A percentile compares a stretch with the other conserved stretches of the same genome.
phyloP scores from a whole-genome alignment of 1,140 invertebrate species.

The Trichoplusia ni region DNA sequence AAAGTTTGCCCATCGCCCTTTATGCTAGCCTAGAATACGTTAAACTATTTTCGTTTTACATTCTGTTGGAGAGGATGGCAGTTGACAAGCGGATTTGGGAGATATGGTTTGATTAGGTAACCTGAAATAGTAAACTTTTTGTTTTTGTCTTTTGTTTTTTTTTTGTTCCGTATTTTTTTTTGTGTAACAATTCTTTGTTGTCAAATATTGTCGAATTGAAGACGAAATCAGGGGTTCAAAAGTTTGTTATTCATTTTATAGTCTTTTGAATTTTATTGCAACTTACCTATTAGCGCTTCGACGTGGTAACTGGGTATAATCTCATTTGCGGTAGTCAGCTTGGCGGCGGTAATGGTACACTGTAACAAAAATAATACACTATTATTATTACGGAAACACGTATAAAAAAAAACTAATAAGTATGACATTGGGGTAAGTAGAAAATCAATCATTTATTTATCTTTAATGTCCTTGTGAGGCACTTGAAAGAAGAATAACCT shows the following conservation, averaged over 20 bases:
- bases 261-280: neutral
- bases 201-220: no score
- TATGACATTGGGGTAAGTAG: no score
- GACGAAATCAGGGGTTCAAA: no score
- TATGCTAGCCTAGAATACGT: slow-evolving; percentile 46
- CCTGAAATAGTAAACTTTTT: no score
- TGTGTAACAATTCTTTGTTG: no score
- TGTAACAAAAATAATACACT: slow-evolving; percentile 57
- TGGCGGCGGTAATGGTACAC: slow-evolving; percentile 74
- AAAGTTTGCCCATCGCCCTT: slow-evolving; percentile 64
- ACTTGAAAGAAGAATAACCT: neutral
- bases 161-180: no score
- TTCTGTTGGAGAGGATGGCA: slow-evolving; percentile 32
- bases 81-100: neutral
- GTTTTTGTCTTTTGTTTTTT: no score
- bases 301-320: slow-evolving; percentile 74
- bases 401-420: slow-evolving; percentile 16
- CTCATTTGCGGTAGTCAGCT: slow-evolving; percentile 81
- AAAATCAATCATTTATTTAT: no score
- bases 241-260: neutral
- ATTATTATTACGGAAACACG: neutral
- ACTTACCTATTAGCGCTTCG: slow-evolving; percentile 79
- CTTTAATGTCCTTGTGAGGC: no score
- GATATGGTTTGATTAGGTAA: no score
- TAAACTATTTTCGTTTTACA: slow-evolving; percentile 60